A percentile compares a stretch with the other conserved stretches of the same genome.
Evolutionary conservation across 2,113 vertebrate species (phyloP).

Genomic region (Strix aluco): DNA sequence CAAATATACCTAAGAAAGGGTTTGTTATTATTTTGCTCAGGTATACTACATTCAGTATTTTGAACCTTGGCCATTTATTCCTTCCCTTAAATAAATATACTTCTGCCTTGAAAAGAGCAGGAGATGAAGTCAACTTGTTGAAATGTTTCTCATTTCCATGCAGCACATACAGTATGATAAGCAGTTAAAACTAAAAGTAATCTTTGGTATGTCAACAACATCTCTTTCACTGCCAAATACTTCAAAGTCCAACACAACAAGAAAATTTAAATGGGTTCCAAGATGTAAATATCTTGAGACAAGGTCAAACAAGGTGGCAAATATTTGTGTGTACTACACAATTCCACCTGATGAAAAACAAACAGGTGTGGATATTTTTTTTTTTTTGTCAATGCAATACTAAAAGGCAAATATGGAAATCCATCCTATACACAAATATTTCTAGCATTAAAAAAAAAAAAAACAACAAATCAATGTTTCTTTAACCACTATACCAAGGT

Average conservation of each 20-base stretch:
- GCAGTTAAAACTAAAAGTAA: slow-evolving; percentile 58
- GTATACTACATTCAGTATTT: background rate
- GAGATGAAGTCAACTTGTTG: slow-evolving; percentile 14
- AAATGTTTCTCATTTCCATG: slow-evolving; percentile 57
- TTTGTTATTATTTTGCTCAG: slow-evolving; percentile 39
- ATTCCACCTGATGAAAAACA: slow-evolving; percentile 56
- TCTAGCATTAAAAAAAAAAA: slow-evolving; percentile 25
- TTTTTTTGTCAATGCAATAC: slow-evolving; percentile 53
- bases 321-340: slow-evolving; percentile 51
- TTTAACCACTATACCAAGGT: slow-evolving; percentile 31
- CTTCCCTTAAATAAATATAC: slow-evolving; percentile 15
- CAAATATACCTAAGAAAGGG: background rate
- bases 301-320: slow-evolving; percentile 73
- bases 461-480: background rate
- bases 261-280: slow-evolving; percentile 65
- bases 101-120: slow-evolving; percentile 22
- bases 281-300: slow-evolving; percentile 69
- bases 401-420: slow-evolving; percentile 57
- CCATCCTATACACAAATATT: slow-evolving; percentile 7
- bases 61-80: background rate
- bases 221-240: slow-evolving; percentile 61
- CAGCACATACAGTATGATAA: slow-evolving; percentile 28
- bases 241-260: slow-evolving; percentile 57
- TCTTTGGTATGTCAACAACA: slow-evolving; percentile 68
- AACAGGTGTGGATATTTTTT: slow-evolving; percentile 46